phyloP scores from a whole-genome alignment of 2,797 vertebrate genomes.

The Arrhamphus sclerolepis region DNA sequence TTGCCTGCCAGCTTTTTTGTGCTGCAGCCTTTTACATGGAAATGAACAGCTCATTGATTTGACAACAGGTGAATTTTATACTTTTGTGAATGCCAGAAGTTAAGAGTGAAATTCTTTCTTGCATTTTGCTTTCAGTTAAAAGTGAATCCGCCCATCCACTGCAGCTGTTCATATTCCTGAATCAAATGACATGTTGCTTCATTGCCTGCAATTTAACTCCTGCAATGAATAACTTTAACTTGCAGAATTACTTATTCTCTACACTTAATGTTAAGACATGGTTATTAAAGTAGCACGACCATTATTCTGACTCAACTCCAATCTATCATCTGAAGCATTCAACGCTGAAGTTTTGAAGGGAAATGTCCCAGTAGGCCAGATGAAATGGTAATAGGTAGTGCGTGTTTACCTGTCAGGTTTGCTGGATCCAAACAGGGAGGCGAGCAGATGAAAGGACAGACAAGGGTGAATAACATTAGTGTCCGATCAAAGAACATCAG shows the following conservation, averaged over 20 bases:
- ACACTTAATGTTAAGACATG: constrained; percentile 14
- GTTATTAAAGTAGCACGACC: constrained; percentile 39
- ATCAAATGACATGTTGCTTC: constrained; percentile 4
- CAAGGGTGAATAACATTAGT: constrained; percentile 66
- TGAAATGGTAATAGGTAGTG: constrained; percentile 48
- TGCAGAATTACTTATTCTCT: not conserved
- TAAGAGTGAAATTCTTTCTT: not conserved
- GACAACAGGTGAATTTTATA: not conserved
- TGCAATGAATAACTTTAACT: not conserved
- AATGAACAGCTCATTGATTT: not conserved
- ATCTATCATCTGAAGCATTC: constrained; percentile 37
- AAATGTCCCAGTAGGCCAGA: constrained; percentile 37
- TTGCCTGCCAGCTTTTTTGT: not conserved
- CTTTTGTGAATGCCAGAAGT: constrained; percentile 1
- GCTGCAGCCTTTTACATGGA: not conserved
- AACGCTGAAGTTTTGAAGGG: constrained; percentile 32
- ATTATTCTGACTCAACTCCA: constrained; percentile 20
- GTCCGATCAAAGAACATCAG: constrained; percentile 43
- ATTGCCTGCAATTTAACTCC: constrained; percentile 6
- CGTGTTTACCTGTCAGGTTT: constrained; percentile 97
- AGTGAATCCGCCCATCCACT: constrained; percentile 8
- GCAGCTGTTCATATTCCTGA: not conserved
- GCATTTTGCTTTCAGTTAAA: not conserved
- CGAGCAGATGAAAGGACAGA: constrained; percentile 80
- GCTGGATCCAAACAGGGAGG: constrained; percentile 86